Evolutionary conservation across 2,113 vertebrate species (phyloP), one percentile per base, ranked within the genome.

Genomic region (Dicentrarchus labrax): DNA sequence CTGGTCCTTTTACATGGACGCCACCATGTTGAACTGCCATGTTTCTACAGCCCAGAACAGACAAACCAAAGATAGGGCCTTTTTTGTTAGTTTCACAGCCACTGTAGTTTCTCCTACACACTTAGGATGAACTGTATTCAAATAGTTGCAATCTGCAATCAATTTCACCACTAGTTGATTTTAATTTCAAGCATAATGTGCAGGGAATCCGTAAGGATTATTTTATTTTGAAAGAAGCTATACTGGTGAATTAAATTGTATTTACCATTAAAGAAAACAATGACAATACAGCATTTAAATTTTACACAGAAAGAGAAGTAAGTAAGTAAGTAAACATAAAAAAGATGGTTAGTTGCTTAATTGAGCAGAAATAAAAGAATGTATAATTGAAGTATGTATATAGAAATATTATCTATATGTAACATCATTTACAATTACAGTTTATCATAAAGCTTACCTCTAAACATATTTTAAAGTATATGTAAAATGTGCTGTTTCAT

Each of bases 401-500:
- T 10, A 48, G 7, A 4, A 15, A 8, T 17, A 47, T 30, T 5
- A 21, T 8, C 8, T 38, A 17, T 48, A 41, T 41, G 19, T 10
- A 54, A 30, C 16, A 30, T 8, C 6, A 76, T 22, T 41, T 5
- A 5, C 17, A 16, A 1, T 13, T 53, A 10, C 47, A 51, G 4
- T 72, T 45, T 24, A 43, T 43, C 10, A 17, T 61, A 21, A 30
- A 30, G 2, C 8, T 17, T 15, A 21, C 1, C 50, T 57, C 22
- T 15, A 24, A 30, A 22, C 17, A 19, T 24, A 47, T 74, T 41
- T 50, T 1, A 7, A 47, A 17, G 43, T 68, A 21, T 4, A 56
- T 36, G 30, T 41, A 68, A 51, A 69, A 69, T 74, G 45, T 71
- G 30, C 8, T 62, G 59, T 54, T 72, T 72, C 39, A 41, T 89